Percentiles rank a stretch among this genome's conserved stretches.
phyloP scores from a whole-genome alignment of 2,797 vertebrate species.

The Cyclura pinguis region DNA sequence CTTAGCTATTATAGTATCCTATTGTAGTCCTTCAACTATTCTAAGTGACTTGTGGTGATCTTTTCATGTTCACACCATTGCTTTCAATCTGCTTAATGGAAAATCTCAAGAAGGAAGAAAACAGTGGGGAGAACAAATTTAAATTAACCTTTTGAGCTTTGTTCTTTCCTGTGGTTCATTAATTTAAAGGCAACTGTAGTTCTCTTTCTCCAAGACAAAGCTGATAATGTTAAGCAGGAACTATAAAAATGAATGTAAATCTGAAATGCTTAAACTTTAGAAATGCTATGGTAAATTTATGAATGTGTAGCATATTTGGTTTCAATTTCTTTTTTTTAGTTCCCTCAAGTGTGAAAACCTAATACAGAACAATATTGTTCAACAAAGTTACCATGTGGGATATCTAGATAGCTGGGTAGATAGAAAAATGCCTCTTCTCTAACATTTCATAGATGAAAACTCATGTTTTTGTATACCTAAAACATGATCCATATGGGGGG shows the following conservation, averaged over 20 bases:
- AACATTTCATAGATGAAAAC: background rate
- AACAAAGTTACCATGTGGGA: background rate
- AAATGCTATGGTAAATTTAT: background rate
- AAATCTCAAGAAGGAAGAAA: conserved; percentile 53
- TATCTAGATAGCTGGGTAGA: background rate
- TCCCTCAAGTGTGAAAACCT: background rate
- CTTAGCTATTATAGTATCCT: conserved; percentile 39
- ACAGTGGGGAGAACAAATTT: conserved; percentile 26
- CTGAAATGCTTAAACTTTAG: conserved; percentile 32
- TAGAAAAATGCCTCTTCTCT: background rate
- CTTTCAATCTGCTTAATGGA: conserved; percentile 60
- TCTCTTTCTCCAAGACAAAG: conserved; percentile 32
- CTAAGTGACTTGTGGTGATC: conserved; percentile 49
- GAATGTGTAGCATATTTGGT: background rate
- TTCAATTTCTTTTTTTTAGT: conserved; percentile 21
- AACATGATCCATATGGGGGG: background rate
- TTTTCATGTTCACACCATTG: conserved; percentile 55
- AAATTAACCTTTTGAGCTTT: conserved; percentile 55
- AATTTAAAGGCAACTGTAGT: conserved; percentile 57
- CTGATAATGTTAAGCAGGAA: conserved; percentile 30
- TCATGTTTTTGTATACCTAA: background rate
- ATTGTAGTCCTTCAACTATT: conserved; percentile 34
- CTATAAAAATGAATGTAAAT: conserved; percentile 45
- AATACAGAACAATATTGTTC: background rate
- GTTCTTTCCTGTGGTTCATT: conserved; percentile 54